Percentiles rank a stretch among this genome's conserved stretches.
These are phyloP conservation scores for Chaetodon trifasciatus DNA, from an alignment of 2,797 vertebrate species.

Conservation along the genomic window DNA sequence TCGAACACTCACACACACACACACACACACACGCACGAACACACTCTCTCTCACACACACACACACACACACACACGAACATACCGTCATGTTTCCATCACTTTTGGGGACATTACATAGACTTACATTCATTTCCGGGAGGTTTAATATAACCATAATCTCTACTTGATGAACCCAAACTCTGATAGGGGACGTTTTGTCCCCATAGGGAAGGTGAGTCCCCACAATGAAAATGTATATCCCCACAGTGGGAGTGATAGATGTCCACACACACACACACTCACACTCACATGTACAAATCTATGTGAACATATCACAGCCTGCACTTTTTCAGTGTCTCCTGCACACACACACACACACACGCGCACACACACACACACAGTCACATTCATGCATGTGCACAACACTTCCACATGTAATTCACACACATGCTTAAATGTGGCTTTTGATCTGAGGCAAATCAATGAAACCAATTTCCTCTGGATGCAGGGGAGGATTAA, in stretches of 20 bases:
- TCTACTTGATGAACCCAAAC: too few relatives aligned
- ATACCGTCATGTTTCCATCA: too few relatives aligned
- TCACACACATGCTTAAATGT: slow-evolving; percentile 42
- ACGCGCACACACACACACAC: slow-evolving; percentile 36
- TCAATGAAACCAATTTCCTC: slow-evolving; percentile 76
- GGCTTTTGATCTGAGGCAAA: slow-evolving; percentile 60
- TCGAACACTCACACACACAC: slow-evolving; percentile 11
- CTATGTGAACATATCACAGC: neutral
- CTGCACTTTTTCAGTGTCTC: slow-evolving; percentile 1
- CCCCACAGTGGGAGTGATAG: too few relatives aligned
- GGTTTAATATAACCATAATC: too few relatives aligned
- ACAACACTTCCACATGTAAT: slow-evolving; percentile 30
- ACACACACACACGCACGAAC: neutral
- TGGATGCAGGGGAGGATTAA: slow-evolving; percentile 45
- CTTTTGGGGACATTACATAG: too few relatives aligned
- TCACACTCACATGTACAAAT: slow-evolving; percentile 13
- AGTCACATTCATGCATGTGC: neutral
- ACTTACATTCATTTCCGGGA: too few relatives aligned
- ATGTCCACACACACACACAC: neutral
- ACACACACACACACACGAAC: slow-evolving; percentile 29
- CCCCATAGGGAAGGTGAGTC: too few relatives aligned
- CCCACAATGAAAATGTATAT: too few relatives aligned
- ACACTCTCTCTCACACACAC: neutral
- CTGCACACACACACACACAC: slow-evolving; percentile 27
- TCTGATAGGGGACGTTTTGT: too few relatives aligned